phyloP scores from a whole-genome alignment of 2,113 vertebrate genomes.

The Oryzias celebensis region DNA sequence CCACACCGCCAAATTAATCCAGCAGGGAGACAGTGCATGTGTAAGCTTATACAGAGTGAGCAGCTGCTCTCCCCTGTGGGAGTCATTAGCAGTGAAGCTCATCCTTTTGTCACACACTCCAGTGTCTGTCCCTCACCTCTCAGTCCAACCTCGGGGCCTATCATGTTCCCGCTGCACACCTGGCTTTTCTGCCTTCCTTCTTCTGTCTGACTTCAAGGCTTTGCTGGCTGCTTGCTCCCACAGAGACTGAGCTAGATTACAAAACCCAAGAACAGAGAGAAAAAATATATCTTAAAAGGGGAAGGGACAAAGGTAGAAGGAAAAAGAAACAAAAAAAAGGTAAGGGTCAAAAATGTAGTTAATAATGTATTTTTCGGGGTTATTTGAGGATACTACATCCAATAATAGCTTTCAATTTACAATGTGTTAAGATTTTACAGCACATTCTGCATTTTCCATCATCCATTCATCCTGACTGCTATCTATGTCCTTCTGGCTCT shows the following conservation, averaged over 20 bases:
- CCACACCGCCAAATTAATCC: conserved; percentile 28
- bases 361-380: conserved; percentile 37
- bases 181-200: conserved; percentile 50
- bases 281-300: conserved; percentile 5
- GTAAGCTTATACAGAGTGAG: conserved; percentile 42
- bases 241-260: conserved; percentile 55
- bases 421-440: conserved; percentile 21
- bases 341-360: conserved; percentile 39
- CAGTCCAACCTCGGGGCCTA: conserved; percentile 63
- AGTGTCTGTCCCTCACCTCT: conserved; percentile 66
- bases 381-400: conserved; percentile 27
- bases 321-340: conserved; percentile 1
- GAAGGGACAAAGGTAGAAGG: conserved; percentile 14
- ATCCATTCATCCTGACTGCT: conserved; percentile 6
- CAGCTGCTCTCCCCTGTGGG: conserved; percentile 72
- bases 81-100: conserved; percentile 75
- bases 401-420: conserved; percentile 17
- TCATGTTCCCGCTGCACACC: conserved; percentile 55
- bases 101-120: conserved; percentile 73
- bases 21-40: conserved; percentile 22
- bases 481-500: conserved; percentile 9
- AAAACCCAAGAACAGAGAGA: conserved; percentile 22
- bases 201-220: conserved; percentile 50
- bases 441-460: conserved; percentile 22
- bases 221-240: conserved; percentile 51